phyloP scores from a whole-genome alignment of 2,888 invertebrate genomes.

The Deilephila elpenor region DNA sequence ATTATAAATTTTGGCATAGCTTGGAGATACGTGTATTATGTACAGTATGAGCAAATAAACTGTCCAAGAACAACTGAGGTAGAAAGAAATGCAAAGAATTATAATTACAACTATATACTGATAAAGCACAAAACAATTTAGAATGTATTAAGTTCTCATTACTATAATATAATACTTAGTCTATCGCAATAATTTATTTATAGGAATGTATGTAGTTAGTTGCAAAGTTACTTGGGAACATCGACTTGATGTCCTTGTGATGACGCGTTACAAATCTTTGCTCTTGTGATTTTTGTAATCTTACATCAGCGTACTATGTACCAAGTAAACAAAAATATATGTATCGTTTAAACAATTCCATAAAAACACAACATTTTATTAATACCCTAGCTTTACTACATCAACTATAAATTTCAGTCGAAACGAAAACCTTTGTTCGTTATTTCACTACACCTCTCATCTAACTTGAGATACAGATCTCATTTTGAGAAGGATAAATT shows the following conservation, averaged over 20 bases:
- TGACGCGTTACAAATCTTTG: conserved; percentile 8
- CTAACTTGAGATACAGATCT: not conserved
- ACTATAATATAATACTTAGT: conserved; percentile 44
- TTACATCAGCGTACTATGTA: conserved; percentile 9
- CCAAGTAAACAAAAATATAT: conserved; percentile 18
- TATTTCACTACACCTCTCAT: not conserved
- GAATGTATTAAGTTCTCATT: conserved; percentile 40
- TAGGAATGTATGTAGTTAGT: conserved; percentile 68
- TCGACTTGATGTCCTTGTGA: conserved; percentile 35
- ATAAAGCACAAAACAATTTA: conserved; percentile 31
- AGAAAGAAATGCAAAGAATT: conserved; percentile 57
- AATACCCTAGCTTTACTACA: conserved; percentile 28
- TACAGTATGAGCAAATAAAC: conserved; percentile 38
- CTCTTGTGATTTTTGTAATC: conserved; percentile 19
- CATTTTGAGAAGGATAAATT: not conserved
- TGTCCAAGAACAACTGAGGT: conserved; percentile 52
- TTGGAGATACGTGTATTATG: conserved; percentile 10
- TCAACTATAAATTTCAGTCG: conserved; percentile 28
- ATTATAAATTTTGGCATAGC: conserved; percentile 37
- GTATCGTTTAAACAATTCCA: conserved; percentile 19
- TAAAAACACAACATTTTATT: conserved; percentile 14
- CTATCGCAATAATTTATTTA: conserved; percentile 56
- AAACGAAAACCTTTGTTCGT: conserved; percentile 20
- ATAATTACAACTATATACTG: conserved; percentile 33
- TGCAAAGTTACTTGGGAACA: conserved; percentile 35